Evolutionary conservation across 2,113 vertebrate genomes (phyloP), one percentile per base, ranked within the genome.

Genomic region (Labrus mixtus): DNA sequence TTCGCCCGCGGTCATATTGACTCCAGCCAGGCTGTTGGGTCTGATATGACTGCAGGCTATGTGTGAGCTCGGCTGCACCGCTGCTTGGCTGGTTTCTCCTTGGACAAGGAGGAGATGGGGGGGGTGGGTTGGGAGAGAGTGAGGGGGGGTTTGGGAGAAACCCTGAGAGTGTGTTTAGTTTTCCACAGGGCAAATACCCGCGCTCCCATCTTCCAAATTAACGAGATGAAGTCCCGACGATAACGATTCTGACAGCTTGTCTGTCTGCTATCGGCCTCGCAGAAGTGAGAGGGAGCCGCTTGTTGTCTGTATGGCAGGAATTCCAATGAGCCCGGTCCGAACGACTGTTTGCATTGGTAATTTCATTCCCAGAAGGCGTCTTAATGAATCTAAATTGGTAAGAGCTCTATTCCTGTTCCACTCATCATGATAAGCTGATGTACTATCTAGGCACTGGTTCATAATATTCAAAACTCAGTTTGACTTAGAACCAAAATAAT

Each of bases 41-140:
- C 89, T 92, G 88, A 90, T 91, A 92, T 92, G 89, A 89, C 92
- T 82, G 75, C 82, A 91, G 92, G 92, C 91, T 87, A 90, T 89
- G 84, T 90, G 87, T 90, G 88, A 72, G 81, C 79, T 69, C 22
- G 74, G 73, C 84, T 86, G 86, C 83, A 71, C 76, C 41, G 77
- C 86, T 86, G 83, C 81, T 82, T 68, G 68, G 76, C 74, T 73
- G 54, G 59, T 76, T 83, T 70, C 69, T 80, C 66, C 23, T 1
- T 36, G 83, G 83, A 81, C 73, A 43, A 59, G 48, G 15, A 43
- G 33, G n/a, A 1, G n/a, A 33, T 22, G 6, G 48, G 13, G 41
- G 46, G 0, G 29, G n/a, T 36, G 12, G 9, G 41, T 19, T 2
- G 7, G 17, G 16, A 11, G 46, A 48, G 9, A 3, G 45, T 12